Percentiles rank a stretch among this genome's conserved stretches.
Conservation (phyloP, 92 coral and sea anemone species). For the Parazoanthus atlanticus region DNA sequence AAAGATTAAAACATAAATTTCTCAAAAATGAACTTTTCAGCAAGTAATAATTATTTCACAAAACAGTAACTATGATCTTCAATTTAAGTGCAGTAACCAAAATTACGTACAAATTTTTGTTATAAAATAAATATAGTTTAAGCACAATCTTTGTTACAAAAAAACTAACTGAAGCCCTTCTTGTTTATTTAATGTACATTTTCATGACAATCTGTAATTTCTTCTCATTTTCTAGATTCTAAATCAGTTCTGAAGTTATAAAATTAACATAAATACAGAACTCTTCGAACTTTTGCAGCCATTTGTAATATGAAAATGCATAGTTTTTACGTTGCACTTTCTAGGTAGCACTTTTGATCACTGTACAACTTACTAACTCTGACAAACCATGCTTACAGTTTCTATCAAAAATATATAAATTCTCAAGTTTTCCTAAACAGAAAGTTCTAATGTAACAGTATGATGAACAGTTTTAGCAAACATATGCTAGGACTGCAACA, state of each 20-base stretch:
- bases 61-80: no score
- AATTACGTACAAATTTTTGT: not conserved
- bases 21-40: not conserved
- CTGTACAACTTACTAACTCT: not conserved
- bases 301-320: no score
- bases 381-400: not conserved
- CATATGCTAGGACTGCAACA: conserved; percentile 28
- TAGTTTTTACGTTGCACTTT: no score
- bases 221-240: not conserved
- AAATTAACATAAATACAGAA: no score
- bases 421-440: not conserved
- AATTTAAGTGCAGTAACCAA: not conserved
- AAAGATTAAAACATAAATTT: not conserved
- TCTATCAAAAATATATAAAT: not conserved
- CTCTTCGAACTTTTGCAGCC: no score
- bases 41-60: not conserved
- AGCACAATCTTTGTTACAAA: no score
- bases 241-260: no score
- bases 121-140: no score
- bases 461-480: conserved; percentile 28
- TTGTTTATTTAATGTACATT: no score
- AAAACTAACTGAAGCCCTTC: no score
- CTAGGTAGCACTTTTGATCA: not conserved
- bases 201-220: not conserved
- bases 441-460: conserved; percentile 9